Evolutionary conservation across 2,797 vertebrate species (phyloP).

Genomic region (Myotis myotis): DNA sequence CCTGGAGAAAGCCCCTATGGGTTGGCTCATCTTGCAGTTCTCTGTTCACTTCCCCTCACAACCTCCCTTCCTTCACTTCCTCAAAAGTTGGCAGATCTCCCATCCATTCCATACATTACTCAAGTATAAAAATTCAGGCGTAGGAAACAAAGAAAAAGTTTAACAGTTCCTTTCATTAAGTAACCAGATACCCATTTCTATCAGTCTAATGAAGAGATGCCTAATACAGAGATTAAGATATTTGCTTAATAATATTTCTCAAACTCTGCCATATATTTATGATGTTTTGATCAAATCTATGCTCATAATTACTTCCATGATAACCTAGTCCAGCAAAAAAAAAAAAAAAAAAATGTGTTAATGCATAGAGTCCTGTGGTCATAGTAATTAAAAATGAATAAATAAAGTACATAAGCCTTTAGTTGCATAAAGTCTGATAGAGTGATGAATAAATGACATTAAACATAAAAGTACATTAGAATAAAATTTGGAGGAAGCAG

Average conservation of each 20-base stretch:
- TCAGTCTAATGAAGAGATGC: neutral
- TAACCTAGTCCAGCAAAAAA: neutral
- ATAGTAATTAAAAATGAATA: conserved; percentile 1
- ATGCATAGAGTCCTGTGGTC: neutral
- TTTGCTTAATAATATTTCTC: neutral
- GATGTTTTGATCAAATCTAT: neutral
- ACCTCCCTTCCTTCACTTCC: neutral
- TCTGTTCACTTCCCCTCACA: neutral
- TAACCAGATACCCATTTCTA: neutral
- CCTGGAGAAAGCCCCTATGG: neutral
- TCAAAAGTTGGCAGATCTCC: neutral
- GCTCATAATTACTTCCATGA: neutral
- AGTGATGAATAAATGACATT: neutral
- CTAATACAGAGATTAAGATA: neutral
- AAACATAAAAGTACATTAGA: neutral
- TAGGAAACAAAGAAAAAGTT: neutral
- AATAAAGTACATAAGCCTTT: neutral
- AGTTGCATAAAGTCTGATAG: neutral
- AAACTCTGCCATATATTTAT: neutral
- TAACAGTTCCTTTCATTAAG: neutral
- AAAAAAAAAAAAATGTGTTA: neutral
- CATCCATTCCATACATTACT: neutral
- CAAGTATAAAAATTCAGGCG: neutral
- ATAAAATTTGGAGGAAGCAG: neutral
- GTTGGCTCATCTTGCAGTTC: neutral